Conservation (phyloP, 1,140 invertebrate genomes). For the Apolygus lucorum region DNA sequence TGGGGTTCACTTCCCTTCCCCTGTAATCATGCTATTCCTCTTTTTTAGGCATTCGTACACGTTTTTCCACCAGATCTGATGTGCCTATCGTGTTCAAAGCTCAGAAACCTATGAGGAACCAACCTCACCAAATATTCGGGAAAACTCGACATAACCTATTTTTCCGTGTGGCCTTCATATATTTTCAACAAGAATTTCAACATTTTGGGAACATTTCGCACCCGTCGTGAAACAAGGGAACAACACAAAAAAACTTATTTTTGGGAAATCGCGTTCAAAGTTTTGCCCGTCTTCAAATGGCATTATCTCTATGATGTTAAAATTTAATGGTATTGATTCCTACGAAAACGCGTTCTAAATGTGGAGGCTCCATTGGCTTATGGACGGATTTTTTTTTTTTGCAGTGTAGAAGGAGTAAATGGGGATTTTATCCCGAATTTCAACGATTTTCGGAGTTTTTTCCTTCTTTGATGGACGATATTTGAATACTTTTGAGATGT, state of each 20-base stretch:
- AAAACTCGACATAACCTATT: too few species aligned
- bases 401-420: neutral
- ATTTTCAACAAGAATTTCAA: too few species aligned
- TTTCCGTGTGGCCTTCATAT: too few species aligned
- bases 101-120: too few species aligned
- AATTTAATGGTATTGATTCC: neutral
- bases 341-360: neutral
- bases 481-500: neutral
- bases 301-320: neutral
- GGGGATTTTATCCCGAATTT: neutral
- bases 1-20: too few species aligned
- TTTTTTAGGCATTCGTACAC: too few species aligned
- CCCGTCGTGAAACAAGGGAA: neutral
- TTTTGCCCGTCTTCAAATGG: neutral
- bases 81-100: too few species aligned
- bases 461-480: neutral
- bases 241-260: neutral
- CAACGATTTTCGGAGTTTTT: neutral
- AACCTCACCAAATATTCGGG: too few species aligned
- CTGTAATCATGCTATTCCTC: too few species aligned
- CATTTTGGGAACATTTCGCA: too few species aligned
- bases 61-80: too few species aligned
- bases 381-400: neutral
- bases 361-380: neutral
- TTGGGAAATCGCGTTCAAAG: neutral